Percentiles rank a stretch among this genome's conserved stretches.
Conservation (phyloP, 2,888 invertebrate genomes). For the Meteorus colon region DNA sequence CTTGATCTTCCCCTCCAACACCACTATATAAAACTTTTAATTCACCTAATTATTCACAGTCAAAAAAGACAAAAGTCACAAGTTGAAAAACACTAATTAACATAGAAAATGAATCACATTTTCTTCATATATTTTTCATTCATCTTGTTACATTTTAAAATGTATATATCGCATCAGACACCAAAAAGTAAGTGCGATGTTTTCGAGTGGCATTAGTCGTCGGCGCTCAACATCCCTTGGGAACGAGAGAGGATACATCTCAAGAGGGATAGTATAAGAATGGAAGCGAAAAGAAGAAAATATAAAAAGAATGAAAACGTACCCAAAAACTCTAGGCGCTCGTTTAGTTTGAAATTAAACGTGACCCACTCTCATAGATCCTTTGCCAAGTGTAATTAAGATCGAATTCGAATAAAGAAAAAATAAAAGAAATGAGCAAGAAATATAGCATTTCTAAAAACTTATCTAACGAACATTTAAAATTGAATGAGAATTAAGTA, state of each 20-base stretch:
- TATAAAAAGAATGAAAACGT: conserved; percentile 19
- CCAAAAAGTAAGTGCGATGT: conserved; percentile 8
- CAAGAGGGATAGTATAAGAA: conserved; percentile 2
- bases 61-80: conserved; percentile 12
- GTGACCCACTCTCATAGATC: conserved; percentile 4
- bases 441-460: conserved; percentile 9
- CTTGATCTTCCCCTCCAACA: too few species aligned
- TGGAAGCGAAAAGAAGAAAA: conserved; percentile 26
- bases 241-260: conserved; percentile 23
- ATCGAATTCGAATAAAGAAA: conserved; percentile 33
- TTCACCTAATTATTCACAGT: conserved; percentile 9
- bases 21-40: conserved; percentile 1
- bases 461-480: conserved; percentile 39
- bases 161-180: background rate
- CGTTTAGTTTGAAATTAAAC: conserved; percentile 27
- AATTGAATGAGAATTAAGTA: background rate
- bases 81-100: background rate
- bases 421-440: background rate
- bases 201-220: conserved; percentile 41
- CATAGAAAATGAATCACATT: background rate
- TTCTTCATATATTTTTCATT: background rate
- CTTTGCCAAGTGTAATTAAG: conserved; percentile 45
- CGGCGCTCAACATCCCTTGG: conserved; percentile 38
- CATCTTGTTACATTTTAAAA: background rate
- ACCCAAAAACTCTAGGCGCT: conserved; percentile 22